phyloP scores from a whole-genome alignment of 2,797 vertebrate genomes.

The Cuculus canorus region DNA sequence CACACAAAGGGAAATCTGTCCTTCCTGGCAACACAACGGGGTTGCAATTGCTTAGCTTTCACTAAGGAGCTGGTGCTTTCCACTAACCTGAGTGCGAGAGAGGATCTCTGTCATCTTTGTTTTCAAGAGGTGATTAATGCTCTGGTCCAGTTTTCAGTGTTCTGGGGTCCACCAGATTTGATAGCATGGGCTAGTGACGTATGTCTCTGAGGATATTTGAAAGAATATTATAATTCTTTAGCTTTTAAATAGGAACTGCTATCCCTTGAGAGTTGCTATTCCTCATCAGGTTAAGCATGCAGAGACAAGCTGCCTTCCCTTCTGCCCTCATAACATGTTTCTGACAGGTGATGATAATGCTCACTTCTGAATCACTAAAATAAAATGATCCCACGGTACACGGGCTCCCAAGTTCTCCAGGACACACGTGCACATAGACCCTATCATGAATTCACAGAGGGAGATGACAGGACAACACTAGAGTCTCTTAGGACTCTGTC shows the following conservation, averaged over 20 bases:
- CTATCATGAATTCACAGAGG: neutral
- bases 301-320: conserved; percentile 18
- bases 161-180: neutral
- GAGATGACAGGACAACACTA: neutral
- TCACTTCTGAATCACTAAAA: conserved; percentile 22
- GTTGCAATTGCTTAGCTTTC: neutral
- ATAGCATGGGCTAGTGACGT: conserved; percentile 22
- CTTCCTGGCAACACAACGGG: neutral
- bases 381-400: neutral
- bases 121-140: neutral
- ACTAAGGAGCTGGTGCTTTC: neutral
- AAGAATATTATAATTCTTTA: conserved; percentile 39
- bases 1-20: neutral
- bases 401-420: neutral
- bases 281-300: conserved; percentile 13
- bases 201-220: conserved; percentile 42
- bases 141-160: neutral
- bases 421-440: neutral
- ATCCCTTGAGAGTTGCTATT: conserved; percentile 11
- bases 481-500: neutral
- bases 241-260: conserved; percentile 34
- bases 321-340: neutral
- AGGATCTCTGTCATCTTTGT: neutral
- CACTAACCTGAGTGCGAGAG: neutral
- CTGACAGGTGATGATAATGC: conserved; percentile 35